Conservation (phyloP, 2,888 invertebrate genomes). For the Steromphala cineraria region DNA sequence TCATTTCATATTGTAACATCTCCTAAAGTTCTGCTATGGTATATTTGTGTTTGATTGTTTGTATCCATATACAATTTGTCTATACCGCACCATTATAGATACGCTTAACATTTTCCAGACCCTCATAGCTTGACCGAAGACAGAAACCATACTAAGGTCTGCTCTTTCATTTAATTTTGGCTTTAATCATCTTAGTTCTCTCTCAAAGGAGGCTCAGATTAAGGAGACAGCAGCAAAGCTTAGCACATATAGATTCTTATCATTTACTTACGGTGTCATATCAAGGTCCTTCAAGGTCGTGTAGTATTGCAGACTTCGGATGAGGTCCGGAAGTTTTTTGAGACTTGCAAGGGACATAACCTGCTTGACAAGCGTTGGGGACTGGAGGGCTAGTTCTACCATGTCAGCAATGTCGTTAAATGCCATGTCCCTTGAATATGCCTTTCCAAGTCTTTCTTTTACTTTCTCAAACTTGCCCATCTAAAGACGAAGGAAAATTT, state of each 20-base stretch:
- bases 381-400: conserved; percentile 49
- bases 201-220: no score
- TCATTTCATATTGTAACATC: no score
- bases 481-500: conserved; percentile 13
- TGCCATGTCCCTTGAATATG: conserved; percentile 7
- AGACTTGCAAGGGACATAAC: conserved; percentile 39
- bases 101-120: no score
- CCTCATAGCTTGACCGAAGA: no score
- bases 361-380: conserved; percentile 35
- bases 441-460: conserved; percentile 14
- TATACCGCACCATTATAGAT: no score
- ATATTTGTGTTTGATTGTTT: no score
- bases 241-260: background rate
- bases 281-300: background rate
- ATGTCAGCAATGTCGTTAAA: conserved; percentile 53
- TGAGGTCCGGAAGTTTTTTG: conserved; percentile 36
- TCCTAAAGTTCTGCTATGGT: no score
- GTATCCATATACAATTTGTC: no score
- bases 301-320: conserved; percentile 37
- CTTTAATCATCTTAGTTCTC: no score
- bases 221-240: background rate
- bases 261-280: conserved; percentile 13
- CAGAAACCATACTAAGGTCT: no score
- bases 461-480: conserved; percentile 35
- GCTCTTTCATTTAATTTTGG: no score